A percentile compares a stretch with the other conserved stretches of the same genome.
Evolutionary conservation across 2,888 invertebrate genomes (phyloP).

Genomic region (Leucozona laternaria): DNA sequence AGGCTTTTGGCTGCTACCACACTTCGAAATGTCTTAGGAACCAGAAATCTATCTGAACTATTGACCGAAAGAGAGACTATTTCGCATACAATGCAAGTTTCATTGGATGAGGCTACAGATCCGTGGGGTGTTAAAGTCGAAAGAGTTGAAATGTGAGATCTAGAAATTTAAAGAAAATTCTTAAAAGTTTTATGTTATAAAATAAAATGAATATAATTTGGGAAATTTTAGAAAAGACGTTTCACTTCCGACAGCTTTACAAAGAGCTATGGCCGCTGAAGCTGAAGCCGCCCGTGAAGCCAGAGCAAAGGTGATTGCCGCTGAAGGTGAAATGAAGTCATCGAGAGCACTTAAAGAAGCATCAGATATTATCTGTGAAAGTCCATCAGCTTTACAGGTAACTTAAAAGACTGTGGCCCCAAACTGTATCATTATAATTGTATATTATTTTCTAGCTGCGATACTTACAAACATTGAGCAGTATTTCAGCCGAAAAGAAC

Average conservation of each 20-base stretch:
- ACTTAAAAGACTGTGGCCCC: not conserved
- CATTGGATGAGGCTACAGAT: constrained; percentile 88
- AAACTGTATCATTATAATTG: not conserved
- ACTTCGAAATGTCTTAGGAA: constrained; percentile 95
- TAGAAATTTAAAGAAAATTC: not conserved
- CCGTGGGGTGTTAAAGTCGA: constrained; percentile 98
- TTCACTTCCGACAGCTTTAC: constrained; percentile 89
- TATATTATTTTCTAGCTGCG: constrained; percentile 86
- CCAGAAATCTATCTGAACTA: constrained; percentile 95
- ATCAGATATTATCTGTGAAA: constrained; percentile 90
- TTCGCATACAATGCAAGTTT: constrained; percentile 94
- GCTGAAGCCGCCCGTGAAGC: constrained; percentile 92
- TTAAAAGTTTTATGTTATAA: constrained; percentile 5
- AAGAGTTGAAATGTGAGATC: constrained; percentile 95
- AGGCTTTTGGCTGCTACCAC: constrained; percentile 93
- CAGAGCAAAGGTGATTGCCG: constrained; percentile 91
- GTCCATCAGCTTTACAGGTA: constrained; percentile 88
- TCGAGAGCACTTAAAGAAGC: constrained; percentile 92
- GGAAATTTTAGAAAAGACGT: constrained; percentile 88
- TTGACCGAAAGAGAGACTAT: constrained; percentile 96
- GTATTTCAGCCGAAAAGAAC: constrained; percentile 97
- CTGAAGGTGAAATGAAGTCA: constrained; percentile 93
- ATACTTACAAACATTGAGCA: constrained; percentile 95
- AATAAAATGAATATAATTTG: not conserved
- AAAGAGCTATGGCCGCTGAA: constrained; percentile 93